A percentile compares a stretch with the other conserved stretches of the same genome.
Conservation (phyloP, 2,888 invertebrate species). For the Pherbina coryleti region DNA sequence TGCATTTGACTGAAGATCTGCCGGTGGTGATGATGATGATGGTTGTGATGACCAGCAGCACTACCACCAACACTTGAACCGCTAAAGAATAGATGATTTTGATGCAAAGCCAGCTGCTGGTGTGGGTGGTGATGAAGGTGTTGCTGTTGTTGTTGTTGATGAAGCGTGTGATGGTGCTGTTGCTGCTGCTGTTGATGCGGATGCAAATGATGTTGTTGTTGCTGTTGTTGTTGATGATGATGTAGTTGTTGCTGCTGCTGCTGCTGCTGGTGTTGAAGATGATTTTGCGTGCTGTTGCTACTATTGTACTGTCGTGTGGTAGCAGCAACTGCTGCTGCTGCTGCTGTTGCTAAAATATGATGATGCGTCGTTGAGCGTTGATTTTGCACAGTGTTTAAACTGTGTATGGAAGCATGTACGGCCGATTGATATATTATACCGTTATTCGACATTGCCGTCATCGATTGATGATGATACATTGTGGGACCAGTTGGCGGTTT, state of each 20-base stretch:
- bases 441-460: conserved; percentile 68
- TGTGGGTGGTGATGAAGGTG: conserved; percentile 53
- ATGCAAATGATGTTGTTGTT: conserved; percentile 40
- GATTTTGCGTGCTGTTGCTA: conserved; percentile 40
- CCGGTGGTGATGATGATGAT: conserved; percentile 63
- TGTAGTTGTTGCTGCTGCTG: conserved; percentile 43
- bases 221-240: conserved; percentile 45
- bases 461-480: conserved; percentile 67
- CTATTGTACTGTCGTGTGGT: conserved; percentile 45
- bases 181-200: conserved; percentile 33
- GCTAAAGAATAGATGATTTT: conserved; percentile 60
- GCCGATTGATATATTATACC: conserved; percentile 69
- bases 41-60: conserved; percentile 48
- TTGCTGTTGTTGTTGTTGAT: conserved; percentile 42
- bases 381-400: conserved; percentile 66
- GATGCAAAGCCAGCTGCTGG: conserved; percentile 56
- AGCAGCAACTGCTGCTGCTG: conserved; percentile 59
- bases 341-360: conserved; percentile 65
- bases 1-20: conserved; percentile 69
- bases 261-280: conserved; percentile 46
- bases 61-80: conserved; percentile 57
- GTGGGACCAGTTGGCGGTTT: conserved; percentile 57
- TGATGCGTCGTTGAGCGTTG: conserved; percentile 65
- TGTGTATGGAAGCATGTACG: conserved; percentile 68
- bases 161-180: conserved; percentile 44